Evolutionary conservation across 2,797 vertebrate genomes (phyloP).

Genomic region (Coilia nasus): DNA sequence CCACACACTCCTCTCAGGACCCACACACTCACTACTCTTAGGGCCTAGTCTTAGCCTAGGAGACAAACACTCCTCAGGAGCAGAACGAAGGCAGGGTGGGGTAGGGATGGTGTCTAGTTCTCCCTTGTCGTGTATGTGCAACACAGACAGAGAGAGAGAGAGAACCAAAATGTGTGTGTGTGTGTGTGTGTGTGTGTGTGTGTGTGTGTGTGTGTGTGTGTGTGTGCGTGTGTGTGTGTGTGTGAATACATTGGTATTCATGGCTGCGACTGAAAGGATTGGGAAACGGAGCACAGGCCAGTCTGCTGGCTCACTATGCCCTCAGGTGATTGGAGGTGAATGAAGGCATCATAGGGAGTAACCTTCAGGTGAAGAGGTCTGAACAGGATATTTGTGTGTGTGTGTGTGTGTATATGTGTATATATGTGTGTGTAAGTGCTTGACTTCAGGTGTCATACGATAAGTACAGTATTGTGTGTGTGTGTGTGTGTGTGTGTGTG

Average conservation of each 20-base stretch:
- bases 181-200: background rate
- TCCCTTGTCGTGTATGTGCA: too few relatives aligned
- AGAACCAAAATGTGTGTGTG: constrained; percentile 38
- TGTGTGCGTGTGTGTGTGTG: background rate
- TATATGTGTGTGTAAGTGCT: background rate
- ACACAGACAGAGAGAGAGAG: background rate
- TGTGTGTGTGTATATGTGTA: too few relatives aligned
- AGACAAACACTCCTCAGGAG: too few relatives aligned
- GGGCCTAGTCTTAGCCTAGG: too few relatives aligned
- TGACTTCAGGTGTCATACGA: background rate
- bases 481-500: background rate
- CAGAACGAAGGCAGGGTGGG: too few relatives aligned
- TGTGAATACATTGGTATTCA: background rate
- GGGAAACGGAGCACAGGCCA: background rate
- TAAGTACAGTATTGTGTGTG: background rate
- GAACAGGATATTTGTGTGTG: constrained; percentile 8
- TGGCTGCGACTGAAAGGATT: background rate
- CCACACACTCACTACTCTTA: too few relatives aligned
- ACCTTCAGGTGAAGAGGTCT: constrained; percentile 23
- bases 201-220: constrained; percentile 12
- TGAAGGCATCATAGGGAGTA: constrained; percentile 25
- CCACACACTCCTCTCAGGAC: too few relatives aligned
- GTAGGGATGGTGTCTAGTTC: too few relatives aligned
- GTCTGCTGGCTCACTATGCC: background rate
- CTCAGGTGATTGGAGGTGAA: background rate